Evolutionary conservation across 2,797 vertebrate genomes (phyloP).

Genomic region (Allobates femoralis): DNA sequence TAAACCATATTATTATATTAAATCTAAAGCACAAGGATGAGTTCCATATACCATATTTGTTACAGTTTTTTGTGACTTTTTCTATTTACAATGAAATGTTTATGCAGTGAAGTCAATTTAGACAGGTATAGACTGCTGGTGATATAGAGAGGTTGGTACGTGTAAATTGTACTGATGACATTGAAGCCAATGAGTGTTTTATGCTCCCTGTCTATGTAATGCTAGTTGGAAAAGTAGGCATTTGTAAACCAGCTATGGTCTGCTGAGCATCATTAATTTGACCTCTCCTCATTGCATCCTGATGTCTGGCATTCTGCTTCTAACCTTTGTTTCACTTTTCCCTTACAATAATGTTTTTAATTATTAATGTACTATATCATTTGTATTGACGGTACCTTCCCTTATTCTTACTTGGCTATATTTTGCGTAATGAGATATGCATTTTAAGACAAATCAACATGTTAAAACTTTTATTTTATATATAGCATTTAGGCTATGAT

Average conservation of each 20-base stretch:
- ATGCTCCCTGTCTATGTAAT: background rate
- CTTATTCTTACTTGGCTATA: background rate
- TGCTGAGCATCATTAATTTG: slow-evolving; percentile 9
- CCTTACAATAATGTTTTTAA: slow-evolving; percentile 29
- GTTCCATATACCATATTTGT: background rate
- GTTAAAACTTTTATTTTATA: background rate
- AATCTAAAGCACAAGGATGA: background rate
- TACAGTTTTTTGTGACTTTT: background rate
- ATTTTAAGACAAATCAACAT: background rate
- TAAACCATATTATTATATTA: background rate
- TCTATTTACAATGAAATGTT: background rate
- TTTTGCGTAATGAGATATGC: background rate
- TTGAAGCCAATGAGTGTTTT: background rate
- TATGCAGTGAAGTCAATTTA: background rate
- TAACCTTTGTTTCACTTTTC: slow-evolving; percentile 24
- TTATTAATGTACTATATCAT: slow-evolving; percentile 30
- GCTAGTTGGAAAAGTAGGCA: background rate
- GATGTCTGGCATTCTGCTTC: slow-evolving; percentile 34
- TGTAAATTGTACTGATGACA: slow-evolving; percentile 8
- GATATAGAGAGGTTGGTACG: background rate
- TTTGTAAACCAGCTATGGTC: slow-evolving; percentile 23
- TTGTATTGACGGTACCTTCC: slow-evolving; percentile 1
- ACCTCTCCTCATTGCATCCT: slow-evolving; percentile 29
- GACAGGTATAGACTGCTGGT: background rate
- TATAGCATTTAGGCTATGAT: background rate